Evolutionary conservation across 2,113 vertebrate species (phyloP).

Genomic region (Scopus umbretta): DNA sequence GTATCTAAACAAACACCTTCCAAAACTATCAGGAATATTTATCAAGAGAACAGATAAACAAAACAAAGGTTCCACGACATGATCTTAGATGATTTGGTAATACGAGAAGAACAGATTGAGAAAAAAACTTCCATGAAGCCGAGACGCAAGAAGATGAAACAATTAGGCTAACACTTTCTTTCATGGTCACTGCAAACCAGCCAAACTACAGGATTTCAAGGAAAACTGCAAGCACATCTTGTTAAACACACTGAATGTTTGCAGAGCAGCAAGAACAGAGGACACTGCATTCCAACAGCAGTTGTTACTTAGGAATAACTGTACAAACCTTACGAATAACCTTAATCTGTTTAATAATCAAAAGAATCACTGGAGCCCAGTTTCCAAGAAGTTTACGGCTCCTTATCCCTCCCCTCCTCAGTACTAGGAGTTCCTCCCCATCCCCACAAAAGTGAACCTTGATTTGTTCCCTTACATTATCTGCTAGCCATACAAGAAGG

Average conservation of each 20-base stretch:
- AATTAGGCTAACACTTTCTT: neutral
- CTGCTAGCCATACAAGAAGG: neutral
- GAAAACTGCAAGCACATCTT: neutral
- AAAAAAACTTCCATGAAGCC: neutral
- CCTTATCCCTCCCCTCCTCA: neutral
- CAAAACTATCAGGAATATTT: neutral
- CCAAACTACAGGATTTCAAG: neutral
- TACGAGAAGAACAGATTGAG: neutral
- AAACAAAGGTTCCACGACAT: neutral
- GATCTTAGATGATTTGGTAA: neutral
- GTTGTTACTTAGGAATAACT: neutral
- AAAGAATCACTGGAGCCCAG: neutral
- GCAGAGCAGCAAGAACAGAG: neutral
- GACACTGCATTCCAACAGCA: neutral
- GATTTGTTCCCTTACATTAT: neutral
- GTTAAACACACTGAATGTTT: neutral
- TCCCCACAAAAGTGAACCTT: neutral
- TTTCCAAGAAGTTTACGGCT: neutral
- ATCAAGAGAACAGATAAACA: neutral
- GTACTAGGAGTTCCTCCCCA: neutral
- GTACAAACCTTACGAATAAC: neutral
- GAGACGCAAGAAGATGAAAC: neutral
- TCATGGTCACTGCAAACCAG: fast-evolving
- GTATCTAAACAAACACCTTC: neutral
- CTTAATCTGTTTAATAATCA: neutral